A percentile compares a stretch with the other conserved stretches of the same genome.
Conservation (phyloP, 2,888 invertebrate species). For the Sphaerophoria rueppellii region DNA sequence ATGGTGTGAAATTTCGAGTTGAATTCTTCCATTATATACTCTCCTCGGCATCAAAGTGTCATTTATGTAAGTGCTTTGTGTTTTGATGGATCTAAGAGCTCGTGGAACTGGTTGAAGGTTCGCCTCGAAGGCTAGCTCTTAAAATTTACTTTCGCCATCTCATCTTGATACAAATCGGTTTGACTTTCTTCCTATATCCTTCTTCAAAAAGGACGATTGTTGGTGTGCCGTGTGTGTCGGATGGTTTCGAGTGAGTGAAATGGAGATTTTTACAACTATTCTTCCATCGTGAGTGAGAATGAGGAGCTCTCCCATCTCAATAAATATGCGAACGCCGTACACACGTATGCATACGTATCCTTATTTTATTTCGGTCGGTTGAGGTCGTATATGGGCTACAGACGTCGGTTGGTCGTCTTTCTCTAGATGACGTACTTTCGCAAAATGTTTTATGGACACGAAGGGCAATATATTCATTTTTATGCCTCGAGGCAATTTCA, state of each 20-base stretch:
- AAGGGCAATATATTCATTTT: slow-evolving; percentile 62
- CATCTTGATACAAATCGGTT: too few relatives aligned
- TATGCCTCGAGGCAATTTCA: slow-evolving; percentile 60
- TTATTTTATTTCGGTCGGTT: slow-evolving; percentile 60
- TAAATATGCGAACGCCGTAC: neutral
- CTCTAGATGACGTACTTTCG: slow-evolving; percentile 61
- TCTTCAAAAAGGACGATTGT: neutral
- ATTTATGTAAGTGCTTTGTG: slow-evolving; percentile 69
- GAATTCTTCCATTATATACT: slow-evolving; percentile 52
- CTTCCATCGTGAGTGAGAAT: slow-evolving; percentile 9
- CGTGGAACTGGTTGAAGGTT: slow-evolving; percentile 24
- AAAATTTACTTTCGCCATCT: slow-evolving; percentile 11
- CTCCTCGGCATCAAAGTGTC: slow-evolving; percentile 68
- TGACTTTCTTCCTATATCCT: too few relatives aligned
- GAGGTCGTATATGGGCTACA: slow-evolving; percentile 62
- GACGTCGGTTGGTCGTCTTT: slow-evolving; percentile 4
- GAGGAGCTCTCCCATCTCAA: neutral
- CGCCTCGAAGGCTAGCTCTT: neutral
- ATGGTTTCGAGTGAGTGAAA: slow-evolving; percentile 43
- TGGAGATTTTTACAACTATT: slow-evolving; percentile 66
- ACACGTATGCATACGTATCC: neutral
- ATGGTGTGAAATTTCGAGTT: slow-evolving; percentile 63
- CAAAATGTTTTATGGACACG: slow-evolving; percentile 68
- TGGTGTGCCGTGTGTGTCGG: neutral
- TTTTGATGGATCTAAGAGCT: slow-evolving; percentile 65